A percentile compares a stretch with the other conserved stretches of the same genome.
phyloP scores from a whole-genome alignment of 2,888 invertebrate species.

The Phortica magna region DNA sequence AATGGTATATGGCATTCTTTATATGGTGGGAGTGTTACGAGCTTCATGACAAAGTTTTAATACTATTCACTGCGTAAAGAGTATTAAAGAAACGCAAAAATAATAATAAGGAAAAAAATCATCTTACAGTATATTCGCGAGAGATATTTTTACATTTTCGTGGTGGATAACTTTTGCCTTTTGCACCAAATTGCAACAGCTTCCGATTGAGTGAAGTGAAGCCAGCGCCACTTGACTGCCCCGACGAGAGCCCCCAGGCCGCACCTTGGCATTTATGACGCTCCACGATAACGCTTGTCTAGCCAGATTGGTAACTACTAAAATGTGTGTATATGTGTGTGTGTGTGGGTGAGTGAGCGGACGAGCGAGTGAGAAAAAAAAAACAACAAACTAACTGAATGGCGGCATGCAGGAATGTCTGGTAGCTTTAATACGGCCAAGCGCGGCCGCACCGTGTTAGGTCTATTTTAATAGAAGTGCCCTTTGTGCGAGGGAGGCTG shows the following conservation, averaged over 20 bases:
- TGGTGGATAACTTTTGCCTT: constrained; percentile 11
- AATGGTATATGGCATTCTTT: too few relatives aligned
- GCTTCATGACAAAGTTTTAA: too few relatives aligned
- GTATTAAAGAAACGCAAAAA: too few relatives aligned
- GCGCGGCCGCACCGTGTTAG: background rate
- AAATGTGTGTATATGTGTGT: too few relatives aligned
- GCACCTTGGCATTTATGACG: background rate
- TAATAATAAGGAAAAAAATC: too few relatives aligned
- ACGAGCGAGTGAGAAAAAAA: too few relatives aligned
- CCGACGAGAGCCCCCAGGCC: constrained; percentile 45
- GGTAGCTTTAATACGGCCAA: background rate
- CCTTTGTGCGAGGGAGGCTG: constrained; percentile 16
- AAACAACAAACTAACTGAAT: background rate
- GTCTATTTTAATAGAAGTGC: background rate
- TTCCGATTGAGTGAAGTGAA: constrained; percentile 3
- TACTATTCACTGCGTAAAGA: too few relatives aligned
- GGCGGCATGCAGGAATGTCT: background rate
- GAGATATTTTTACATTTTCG: constrained; percentile 58
- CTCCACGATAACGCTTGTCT: background rate
- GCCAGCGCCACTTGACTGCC: constrained; percentile 45
- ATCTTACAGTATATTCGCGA: constrained; percentile 70
- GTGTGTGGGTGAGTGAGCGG: too few relatives aligned
- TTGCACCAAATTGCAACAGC: constrained; percentile 13
- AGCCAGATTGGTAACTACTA: too few relatives aligned
- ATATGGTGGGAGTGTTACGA: background rate